Percentiles rank a stretch among this genome's conserved stretches.
Evolutionary conservation across 2,797 vertebrate species (phyloP).

Genomic region (Antrozous pallidus): DNA sequence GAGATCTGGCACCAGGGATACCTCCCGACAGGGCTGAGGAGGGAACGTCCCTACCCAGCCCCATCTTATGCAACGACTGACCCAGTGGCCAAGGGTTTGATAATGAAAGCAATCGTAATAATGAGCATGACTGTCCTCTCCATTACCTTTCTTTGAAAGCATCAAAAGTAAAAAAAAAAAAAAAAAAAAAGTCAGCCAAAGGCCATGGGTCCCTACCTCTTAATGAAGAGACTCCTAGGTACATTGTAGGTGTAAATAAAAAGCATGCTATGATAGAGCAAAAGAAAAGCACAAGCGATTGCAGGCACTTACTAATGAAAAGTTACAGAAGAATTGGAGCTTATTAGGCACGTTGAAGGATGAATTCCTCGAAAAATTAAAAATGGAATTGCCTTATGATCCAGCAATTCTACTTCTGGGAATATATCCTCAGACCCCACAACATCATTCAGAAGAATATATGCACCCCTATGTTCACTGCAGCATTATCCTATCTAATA

Average conservation of each 20-base stretch:
- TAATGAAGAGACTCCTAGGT: background rate
- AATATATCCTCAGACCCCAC: background rate
- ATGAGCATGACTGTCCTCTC: background rate
- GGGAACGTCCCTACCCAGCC: rapidly evolving
- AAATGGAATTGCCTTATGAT: background rate
- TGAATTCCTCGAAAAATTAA: background rate
- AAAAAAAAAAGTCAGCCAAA: background rate
- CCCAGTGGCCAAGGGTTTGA: background rate
- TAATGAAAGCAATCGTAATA: background rate
- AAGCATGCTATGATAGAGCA: background rate
- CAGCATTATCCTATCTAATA: no score
- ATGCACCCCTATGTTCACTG: background rate
- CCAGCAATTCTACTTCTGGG: background rate
- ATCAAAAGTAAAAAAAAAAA: background rate
- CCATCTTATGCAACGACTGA: rapidly evolving
- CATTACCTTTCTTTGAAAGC: background rate
- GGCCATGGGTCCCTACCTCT: background rate
- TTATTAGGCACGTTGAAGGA: background rate
- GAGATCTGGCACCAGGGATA: background rate
- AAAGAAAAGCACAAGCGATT: background rate
- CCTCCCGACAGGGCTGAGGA: background rate
- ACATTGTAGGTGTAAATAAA: constrained; percentile 22
- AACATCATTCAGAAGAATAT: background rate
- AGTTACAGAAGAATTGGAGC: background rate
- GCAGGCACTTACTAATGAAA: background rate